Evolutionary conservation across 2,888 invertebrate genomes (phyloP), one percentile per base, ranked within the genome.

Genomic region (Aromia moschata): DNA sequence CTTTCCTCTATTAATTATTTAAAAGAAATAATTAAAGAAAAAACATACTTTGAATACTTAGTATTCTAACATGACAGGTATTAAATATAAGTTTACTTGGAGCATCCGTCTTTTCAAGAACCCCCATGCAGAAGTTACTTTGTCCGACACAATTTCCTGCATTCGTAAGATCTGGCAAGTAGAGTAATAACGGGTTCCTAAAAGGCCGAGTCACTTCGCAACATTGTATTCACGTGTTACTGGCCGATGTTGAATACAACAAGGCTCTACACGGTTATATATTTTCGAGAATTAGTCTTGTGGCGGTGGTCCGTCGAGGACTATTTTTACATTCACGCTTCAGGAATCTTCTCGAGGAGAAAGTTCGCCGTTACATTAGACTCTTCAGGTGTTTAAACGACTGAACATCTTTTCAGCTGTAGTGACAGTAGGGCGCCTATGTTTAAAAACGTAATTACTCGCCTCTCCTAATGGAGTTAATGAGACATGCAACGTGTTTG

Each of bases 121-220:
- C 16, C 46, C 46, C 25, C 54, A 37, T 44, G 43, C 54, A 54
- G 44, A 47, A 47, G 59, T 55, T 51, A 55, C 51, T 59, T 41
- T 33, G 36, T 55, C 57, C 56, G 58, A 53, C 62, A 60, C 60
- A 56, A 56, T 62, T 64, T 65, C 44, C 59, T 65, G 49, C 56
- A 36, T 52, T 54, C 51, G 57, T 57, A 56, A 45, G 60, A 33
- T 52, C 56, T 61, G 63, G 55, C 54, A 47, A 56, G 49, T 33
- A 59, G 62, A 56, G 62, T 58, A 58, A 60, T 33, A 67, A 67
- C 62, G 60, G 64, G 67, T 60, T 60, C 46, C 53, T 56, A 64
- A 64, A 66, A 33, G 58, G 67, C 60, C 58, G 51, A 66, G 64
- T 67, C 67, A 67, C 63, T 47, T 57, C 53, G 62, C 64, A 53